Evolutionary conservation across 2,797 vertebrate genomes (phyloP), one percentile per base, ranked within the genome.

Genomic region (Cephalopachus bancanus): DNA sequence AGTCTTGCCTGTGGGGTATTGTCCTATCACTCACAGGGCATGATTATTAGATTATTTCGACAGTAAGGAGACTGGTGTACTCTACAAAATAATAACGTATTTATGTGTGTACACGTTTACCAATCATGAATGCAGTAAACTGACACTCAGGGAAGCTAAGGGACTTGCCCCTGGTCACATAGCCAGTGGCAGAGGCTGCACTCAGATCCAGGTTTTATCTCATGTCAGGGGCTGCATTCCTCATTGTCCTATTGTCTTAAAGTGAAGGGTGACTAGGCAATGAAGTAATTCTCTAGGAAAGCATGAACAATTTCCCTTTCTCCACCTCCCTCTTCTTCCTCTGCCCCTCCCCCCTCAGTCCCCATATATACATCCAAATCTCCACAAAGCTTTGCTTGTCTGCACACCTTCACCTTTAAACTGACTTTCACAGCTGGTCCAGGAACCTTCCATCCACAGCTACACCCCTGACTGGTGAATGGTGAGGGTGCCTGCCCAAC

Each of bases 271-370:
- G 53, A 60, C 8, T 90, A n/a, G 80, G 79, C 57, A 14, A 10
- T 97, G 95, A 97, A 95, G 80, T 92, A 92, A 97, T 93, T 88
- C 84, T 79, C 75, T 92, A 64, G 59, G 71, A 83, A 94, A 95
- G 95, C 88, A 97, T 98, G 96, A 96, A 81, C 76, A 81, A 83
- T 59, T 81, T 92, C 59, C 87, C 78, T 94, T 94, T 94, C 71
- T 93, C 89, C 90, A 89, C 96, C 90, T 67, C 83, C 83, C 85
- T 88, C 30, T 53, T 80, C 69, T 53, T 59, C 80, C 64, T 72
- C 28, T 0, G 4, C 86, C 91, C 94, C 74, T 91, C 78, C 80
- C 71, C 64, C 17, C 6, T 49, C 84, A 76, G 12, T 26, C 94
- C 93, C 95, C 33, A 17, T 83, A 92, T 93, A 95, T 93, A 96